phyloP scores from a whole-genome alignment of 2,888 invertebrate species.

The Calameuta idolon region DNA sequence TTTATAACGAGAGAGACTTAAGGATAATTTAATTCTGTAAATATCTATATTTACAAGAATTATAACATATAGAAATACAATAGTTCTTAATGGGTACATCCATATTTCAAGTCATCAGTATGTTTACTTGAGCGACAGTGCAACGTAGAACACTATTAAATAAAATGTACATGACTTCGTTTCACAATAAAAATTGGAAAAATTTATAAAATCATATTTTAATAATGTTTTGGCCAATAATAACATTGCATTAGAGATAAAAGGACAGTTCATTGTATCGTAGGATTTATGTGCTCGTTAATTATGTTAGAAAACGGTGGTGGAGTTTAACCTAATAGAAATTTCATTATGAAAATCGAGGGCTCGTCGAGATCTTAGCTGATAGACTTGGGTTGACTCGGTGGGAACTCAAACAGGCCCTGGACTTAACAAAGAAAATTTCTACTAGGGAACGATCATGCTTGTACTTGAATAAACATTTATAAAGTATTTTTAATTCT shows the following conservation, averaged over 20 bases:
- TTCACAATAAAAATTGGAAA: not conserved
- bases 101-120: slow-evolving; percentile 30
- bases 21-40: slow-evolving; percentile 26
- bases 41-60: slow-evolving; percentile 42
- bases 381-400: not conserved
- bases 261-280: slow-evolving; percentile 3
- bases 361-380: not conserved
- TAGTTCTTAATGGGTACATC: slow-evolving; percentile 37
- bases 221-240: not conserved
- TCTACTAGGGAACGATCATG: not conserved
- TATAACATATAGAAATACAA: slow-evolving; percentile 43
- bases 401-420: not conserved
- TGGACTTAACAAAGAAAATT: not conserved
- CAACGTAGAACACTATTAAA: slow-evolving; percentile 24
- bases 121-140: slow-evolving; percentile 36
- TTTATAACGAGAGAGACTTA: not conserved
- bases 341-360: not conserved
- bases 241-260: not conserved
- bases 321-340: not conserved
- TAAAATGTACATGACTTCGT: not conserved
- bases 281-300: slow-evolving; percentile 3
- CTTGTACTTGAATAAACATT: not conserved
- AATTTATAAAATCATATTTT: not conserved
- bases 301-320: not conserved
- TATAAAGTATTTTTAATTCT: not conserved